Evolutionary conservation across 1,140 invertebrate genomes (phyloP).

Genomic region (Copidosoma floridanum): DNA sequence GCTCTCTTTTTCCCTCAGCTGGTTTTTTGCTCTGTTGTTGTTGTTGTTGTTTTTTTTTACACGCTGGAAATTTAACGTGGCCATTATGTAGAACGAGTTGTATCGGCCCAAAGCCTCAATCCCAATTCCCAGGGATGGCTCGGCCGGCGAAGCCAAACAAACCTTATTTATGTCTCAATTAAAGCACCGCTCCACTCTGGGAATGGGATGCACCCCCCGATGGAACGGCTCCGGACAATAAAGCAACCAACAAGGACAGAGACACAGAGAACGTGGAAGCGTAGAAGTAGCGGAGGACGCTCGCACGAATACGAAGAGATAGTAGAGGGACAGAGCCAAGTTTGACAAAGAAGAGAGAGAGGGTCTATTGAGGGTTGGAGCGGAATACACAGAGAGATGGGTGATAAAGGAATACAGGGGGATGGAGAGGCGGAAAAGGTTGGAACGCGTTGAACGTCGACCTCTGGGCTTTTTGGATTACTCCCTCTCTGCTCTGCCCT

Average conservation of each 20-base stretch:
- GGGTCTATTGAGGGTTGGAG: conserved; percentile 11
- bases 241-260: conserved; percentile 47
- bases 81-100: conserved; percentile 57
- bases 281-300: conserved; percentile 24
- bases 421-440: conserved; percentile 49
- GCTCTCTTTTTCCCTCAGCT: no score
- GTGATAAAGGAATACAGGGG: conserved; percentile 30
- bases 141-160: conserved; percentile 57
- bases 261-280: conserved; percentile 30
- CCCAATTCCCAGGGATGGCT: conserved; percentile 53
- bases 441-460: conserved; percentile 55
- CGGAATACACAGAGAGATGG: conserved; percentile 31
- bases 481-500: conserved; percentile 19
- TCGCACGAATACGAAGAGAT: conserved; percentile 16
- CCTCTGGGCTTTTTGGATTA: conserved; percentile 51
- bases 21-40: conserved; percentile 25
- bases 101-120: conserved; percentile 55
- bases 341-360: conserved; percentile 17
- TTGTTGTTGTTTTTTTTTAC: conserved; percentile 30
- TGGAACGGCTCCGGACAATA: conserved; percentile 56
- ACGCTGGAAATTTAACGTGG: conserved; percentile 50
- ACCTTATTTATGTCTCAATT: conserved; percentile 61
- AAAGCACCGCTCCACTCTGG: no score
- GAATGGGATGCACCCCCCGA: conserved; percentile 55
- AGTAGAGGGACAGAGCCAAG: conserved; percentile 25